A percentile compares a stretch with the other conserved stretches of the same genome.
phyloP scores from a whole-genome alignment of 2,113 vertebrate genomes.

The Halcyon malimbica region DNA sequence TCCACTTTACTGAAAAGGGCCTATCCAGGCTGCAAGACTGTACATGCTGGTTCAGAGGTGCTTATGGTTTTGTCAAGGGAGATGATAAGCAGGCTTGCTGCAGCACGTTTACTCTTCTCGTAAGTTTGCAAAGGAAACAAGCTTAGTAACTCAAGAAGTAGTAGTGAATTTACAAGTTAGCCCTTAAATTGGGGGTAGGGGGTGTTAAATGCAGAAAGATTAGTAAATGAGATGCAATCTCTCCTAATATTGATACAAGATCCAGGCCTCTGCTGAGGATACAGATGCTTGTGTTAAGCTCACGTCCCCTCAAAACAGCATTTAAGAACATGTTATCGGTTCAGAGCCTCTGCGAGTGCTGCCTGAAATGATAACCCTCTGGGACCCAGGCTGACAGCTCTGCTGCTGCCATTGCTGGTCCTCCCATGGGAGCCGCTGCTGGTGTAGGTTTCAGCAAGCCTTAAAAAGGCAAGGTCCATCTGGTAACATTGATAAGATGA shows the following conservation, averaged over 20 bases:
- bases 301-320: background rate
- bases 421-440: background rate
- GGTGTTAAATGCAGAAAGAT: background rate
- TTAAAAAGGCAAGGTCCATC: background rate
- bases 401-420: fast-evolving
- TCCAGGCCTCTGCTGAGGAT: background rate
- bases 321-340: background rate
- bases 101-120: background rate
- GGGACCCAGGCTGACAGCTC: background rate
- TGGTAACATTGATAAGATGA: background rate
- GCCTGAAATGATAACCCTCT: fast-evolving
- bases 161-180: background rate
- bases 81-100: background rate
- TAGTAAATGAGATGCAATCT: background rate
- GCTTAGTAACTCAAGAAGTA: background rate
- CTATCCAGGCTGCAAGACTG: background rate
- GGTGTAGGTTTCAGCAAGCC: background rate
- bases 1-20: background rate
- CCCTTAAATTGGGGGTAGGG: background rate
- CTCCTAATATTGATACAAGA: background rate
- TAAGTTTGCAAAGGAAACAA: background rate
- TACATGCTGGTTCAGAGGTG: background rate
- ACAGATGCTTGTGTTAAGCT: background rate
- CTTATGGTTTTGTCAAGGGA: background rate
- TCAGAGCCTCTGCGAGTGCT: background rate